These are phyloP conservation scores for Cephalopachus bancanus DNA, from an alignment of 2,797 vertebrate genomes.

Conservation along the genomic window DNA sequence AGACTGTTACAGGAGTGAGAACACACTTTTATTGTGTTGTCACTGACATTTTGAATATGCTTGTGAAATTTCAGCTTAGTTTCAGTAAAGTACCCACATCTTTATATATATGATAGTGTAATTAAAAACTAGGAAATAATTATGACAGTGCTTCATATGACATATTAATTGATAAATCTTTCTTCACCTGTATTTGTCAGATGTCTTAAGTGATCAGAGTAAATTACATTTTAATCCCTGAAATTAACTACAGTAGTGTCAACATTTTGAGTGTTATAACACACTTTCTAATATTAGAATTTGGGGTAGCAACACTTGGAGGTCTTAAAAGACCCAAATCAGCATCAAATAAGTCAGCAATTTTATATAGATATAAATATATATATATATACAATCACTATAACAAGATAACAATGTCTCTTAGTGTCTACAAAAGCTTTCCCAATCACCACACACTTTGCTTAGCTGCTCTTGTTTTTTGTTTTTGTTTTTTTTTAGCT, in stretches of 20 bases:
- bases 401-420: not conserved
- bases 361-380: not conserved
- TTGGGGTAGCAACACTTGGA: not conserved
- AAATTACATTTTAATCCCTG: not conserved
- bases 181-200: not conserved
- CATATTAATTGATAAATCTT: not conserved
- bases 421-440: not conserved
- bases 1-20: not conserved
- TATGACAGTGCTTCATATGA: not conserved
- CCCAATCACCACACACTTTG: not conserved
- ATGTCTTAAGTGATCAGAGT: not conserved
- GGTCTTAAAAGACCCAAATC: not conserved
- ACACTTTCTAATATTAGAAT: not conserved
- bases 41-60: not conserved
- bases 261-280: not conserved
- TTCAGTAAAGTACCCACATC: not conserved
- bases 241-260: not conserved
- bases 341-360: not conserved
- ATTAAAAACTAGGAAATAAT: not conserved
- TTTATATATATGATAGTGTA: not conserved
- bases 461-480: not conserved
- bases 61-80: constrained; percentile 53
- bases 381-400: not conserved
- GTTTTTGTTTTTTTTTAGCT: too few species aligned
- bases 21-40: not conserved